phyloP scores from a whole-genome alignment of 1,140 invertebrate species.

The Diplogasteroides magnus region DNA sequence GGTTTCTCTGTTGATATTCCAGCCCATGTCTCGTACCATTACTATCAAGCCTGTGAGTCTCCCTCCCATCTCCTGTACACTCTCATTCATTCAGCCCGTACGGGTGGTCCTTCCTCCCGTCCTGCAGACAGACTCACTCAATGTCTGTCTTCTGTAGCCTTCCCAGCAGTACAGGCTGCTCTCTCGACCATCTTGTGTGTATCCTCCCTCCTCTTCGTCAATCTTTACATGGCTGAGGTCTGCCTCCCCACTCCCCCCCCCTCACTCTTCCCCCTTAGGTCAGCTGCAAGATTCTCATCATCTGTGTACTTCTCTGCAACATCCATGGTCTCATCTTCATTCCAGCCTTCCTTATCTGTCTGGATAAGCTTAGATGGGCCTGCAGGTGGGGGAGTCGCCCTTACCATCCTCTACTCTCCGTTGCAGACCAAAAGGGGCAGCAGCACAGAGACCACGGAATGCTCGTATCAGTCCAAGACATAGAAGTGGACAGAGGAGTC shows the following conservation, averaged over 20 bases:
- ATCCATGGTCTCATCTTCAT: conserved; percentile 50
- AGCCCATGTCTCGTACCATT: conserved; percentile 58
- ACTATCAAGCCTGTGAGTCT: conserved; percentile 58
- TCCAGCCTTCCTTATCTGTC: conserved; percentile 50
- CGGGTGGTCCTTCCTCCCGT: conserved; percentile 25
- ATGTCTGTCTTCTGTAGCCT: conserved; percentile 52
- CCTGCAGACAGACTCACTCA: conserved; percentile 46
- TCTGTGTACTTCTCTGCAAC: conserved; percentile 51
- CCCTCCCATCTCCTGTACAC: not conserved
- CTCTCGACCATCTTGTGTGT: conserved; percentile 51
- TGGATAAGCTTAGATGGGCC: conserved; percentile 29
- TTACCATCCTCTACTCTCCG: not conserved
- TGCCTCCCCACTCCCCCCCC: not conserved
- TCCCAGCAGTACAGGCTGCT: conserved; percentile 49
- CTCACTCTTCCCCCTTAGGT: conserved; percentile 16
- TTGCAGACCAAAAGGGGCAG: too few relatives aligned
- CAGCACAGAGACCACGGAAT: too few relatives aligned
- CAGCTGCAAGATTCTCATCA: conserved; percentile 50
- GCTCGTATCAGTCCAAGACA: too few relatives aligned
- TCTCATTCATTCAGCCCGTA: not conserved
- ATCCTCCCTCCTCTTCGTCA: conserved; percentile 44
- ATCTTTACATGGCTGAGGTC: conserved; percentile 50
- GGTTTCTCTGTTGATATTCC: conserved; percentile 60
- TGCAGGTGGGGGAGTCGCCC: conserved; percentile 1
- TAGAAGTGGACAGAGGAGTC: not conserved